phyloP scores from a whole-genome alignment of 2,888 invertebrate genomes.

The Drosophila tripunctata region DNA sequence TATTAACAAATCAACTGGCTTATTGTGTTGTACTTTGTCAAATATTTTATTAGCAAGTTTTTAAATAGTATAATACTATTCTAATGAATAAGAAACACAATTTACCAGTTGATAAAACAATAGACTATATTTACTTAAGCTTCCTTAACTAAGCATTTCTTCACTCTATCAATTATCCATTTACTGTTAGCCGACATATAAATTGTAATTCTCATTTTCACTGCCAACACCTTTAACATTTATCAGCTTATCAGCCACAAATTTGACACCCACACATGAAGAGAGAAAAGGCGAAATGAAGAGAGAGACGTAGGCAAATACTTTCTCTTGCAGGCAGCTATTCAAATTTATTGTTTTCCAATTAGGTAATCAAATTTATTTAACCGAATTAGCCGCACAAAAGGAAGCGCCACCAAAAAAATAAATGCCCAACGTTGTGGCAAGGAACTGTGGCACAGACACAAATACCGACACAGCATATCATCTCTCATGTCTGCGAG shows the following conservation, averaged over 20 bases:
- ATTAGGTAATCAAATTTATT: constrained; percentile 75
- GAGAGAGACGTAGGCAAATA: constrained; percentile 39
- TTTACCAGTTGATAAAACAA: background rate
- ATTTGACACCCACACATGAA: constrained; percentile 22
- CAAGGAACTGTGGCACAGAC: constrained; percentile 4
- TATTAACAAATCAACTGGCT: too few relatives aligned
- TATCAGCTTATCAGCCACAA: constrained; percentile 29
- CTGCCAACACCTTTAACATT: constrained; percentile 38
- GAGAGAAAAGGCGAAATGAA: background rate
- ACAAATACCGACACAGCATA: constrained; percentile 34
- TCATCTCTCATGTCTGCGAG: constrained; percentile 28
- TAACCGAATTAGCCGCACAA: constrained; percentile 58
- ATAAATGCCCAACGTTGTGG: constrained; percentile 48
- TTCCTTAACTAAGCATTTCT: background rate
- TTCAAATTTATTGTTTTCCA: constrained; percentile 75
- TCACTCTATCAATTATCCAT: background rate
- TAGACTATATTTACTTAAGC: background rate
- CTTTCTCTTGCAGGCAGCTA: constrained; percentile 28
- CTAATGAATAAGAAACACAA: too few relatives aligned
- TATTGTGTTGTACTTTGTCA: too few relatives aligned
- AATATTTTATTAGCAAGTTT: too few relatives aligned
- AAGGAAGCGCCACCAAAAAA: constrained; percentile 44
- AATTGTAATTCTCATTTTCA: constrained; percentile 1
- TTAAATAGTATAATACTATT: too few relatives aligned
- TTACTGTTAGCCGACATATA: background rate